phyloP scores from a whole-genome alignment of 2,113 vertebrate species.

The Neolamprologus modestus region DNA sequence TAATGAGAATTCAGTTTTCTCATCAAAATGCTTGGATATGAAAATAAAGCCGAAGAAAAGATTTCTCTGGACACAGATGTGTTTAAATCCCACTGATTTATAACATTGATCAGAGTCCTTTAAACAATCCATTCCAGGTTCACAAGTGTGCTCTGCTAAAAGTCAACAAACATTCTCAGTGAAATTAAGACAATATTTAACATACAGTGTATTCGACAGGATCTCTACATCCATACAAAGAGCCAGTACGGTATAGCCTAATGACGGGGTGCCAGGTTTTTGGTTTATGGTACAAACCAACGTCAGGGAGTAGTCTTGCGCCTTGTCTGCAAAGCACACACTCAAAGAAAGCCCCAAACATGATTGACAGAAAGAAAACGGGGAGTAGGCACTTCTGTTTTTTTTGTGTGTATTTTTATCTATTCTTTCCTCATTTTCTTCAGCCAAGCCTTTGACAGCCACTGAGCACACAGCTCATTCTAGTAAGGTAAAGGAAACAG shows the following conservation, averaged over 20 bases:
- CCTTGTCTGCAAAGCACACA: constrained; percentile 6
- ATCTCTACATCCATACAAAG: constrained; percentile 43
- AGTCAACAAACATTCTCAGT: constrained; percentile 34
- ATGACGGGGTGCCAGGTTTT: constrained; percentile 11
- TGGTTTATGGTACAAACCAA: constrained; percentile 19
- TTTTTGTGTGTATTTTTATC: background rate
- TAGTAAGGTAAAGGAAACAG: background rate
- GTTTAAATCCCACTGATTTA: constrained; percentile 29
- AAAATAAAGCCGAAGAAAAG: constrained; percentile 1
- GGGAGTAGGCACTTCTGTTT: constrained; percentile 68
- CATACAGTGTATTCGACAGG: constrained; percentile 49
- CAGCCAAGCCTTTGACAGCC: background rate
- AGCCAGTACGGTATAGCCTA: constrained; percentile 17
- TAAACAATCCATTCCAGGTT: constrained; percentile 18
- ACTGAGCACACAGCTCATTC: background rate
- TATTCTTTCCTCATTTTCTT: constrained; percentile 2
- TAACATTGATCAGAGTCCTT: constrained; percentile 21
- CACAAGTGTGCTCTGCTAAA: constrained; percentile 28
- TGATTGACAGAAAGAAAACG: constrained; percentile 26
- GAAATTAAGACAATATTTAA: constrained; percentile 47
- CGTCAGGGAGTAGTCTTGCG: background rate
- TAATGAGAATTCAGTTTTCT: background rate
- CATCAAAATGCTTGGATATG: background rate
- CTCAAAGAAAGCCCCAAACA: constrained; percentile 22
- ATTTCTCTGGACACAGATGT: background rate